Base-by-base conservation (phyloP, 2,113 vertebrate species). In the Petrocephalus zakoni region DNA sequence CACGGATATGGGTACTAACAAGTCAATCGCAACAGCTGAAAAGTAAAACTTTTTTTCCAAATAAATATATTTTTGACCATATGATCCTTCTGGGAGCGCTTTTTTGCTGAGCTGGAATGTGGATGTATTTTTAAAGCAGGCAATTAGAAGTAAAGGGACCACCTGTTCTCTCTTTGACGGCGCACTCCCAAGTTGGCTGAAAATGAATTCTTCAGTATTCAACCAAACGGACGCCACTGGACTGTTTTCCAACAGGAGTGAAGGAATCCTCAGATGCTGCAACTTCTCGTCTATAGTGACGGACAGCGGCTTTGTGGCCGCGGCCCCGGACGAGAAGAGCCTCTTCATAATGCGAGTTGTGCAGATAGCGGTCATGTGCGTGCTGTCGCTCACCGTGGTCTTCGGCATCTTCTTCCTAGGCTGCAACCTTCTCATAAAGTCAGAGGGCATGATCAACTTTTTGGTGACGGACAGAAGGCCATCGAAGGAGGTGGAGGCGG, bases 331-430 rank as follows among this genome's bases (percentile, higher is more conserved):
- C 86, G 98, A 99, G 94, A 95, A 97, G 89, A 98, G 97, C 95
- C 93, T 98, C n/a, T 99, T 97, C 93, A 96, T 98, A 94, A 97
- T 98, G 97, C 94, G 98, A 15, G 97, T 98, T 93, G 98, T 99
- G 88, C 98, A 99, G 95, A 99, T 99, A 92, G 98, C 98, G 0
- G 98, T 99, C 91, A 98, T 99, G 98, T 99, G 98, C 91, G 98
- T 99, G 11, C 94, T 99, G 2, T 98, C 98, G 61, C 97, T 99
- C 93, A 99, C 98, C 11, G 98, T 99, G 87, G 97, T 97, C 11
- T 99, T 99, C 91, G 98, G 98, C 92, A 99, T 99, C 90, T 99
- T 99, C 94, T 99, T 99, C 92, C 93, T 99, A 64, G 98, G 98
- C 89, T 99, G 98, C 93, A 99, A 99, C 93, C 97, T 99, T 2